A percentile compares a stretch with the other conserved stretches of the same genome.
phyloP scores from a whole-genome alignment of 2,888 invertebrate genomes.

The Xestia ashworthii region DNA sequence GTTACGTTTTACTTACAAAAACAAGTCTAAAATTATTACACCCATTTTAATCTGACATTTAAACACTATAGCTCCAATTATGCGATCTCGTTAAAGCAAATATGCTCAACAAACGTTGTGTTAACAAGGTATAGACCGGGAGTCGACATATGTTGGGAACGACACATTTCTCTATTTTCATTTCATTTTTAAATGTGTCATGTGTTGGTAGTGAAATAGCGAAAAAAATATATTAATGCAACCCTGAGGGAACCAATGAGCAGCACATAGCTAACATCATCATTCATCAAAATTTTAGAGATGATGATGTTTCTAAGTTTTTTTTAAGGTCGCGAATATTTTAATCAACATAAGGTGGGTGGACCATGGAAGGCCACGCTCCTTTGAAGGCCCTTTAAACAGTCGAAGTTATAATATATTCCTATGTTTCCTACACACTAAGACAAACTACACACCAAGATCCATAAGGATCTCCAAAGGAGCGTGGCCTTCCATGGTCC shows the following conservation, averaged over 20 bases:
- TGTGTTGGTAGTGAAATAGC: background rate
- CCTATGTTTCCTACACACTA: too few species aligned
- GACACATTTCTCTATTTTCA: background rate
- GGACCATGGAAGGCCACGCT: too few species aligned
- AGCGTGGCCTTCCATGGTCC: too few species aligned
- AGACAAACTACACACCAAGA: too few species aligned
- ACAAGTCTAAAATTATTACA: background rate
- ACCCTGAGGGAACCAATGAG: background rate
- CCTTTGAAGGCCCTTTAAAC: too few species aligned
- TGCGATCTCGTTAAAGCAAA: conserved; percentile 26
- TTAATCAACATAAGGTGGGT: too few species aligned
- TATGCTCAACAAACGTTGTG: conserved; percentile 22
- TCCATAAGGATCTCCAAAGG: too few species aligned
- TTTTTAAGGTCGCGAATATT: too few species aligned
- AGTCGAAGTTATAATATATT: too few species aligned
- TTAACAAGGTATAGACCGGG: conserved; percentile 10
- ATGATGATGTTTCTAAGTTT: background rate
- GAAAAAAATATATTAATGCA: background rate
- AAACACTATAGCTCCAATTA: conserved; percentile 22
- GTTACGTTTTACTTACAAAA: background rate
- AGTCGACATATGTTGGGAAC: background rate
- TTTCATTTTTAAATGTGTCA: background rate
- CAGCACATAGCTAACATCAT: background rate
- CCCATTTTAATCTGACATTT: conserved; percentile 29
- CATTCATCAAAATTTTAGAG: too few species aligned